phyloP scores from a whole-genome alignment of 1,140 invertebrate species.

The Nymphalis io region DNA sequence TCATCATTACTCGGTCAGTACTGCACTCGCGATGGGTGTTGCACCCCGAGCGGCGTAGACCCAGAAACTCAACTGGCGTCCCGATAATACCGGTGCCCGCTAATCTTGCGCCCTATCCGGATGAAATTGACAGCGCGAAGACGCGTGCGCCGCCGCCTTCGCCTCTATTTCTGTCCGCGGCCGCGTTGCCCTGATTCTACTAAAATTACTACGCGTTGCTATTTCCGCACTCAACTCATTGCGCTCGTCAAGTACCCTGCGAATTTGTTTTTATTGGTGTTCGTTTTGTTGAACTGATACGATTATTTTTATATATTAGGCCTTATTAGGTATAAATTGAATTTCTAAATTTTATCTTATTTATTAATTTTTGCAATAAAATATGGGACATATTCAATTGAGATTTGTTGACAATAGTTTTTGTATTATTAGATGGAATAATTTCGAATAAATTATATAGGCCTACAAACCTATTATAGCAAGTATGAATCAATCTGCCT shows the following conservation, averaged over 20 bases:
- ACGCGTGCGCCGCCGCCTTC: conserved; percentile 67
- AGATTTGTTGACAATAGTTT: neutral
- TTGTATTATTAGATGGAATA: too few relatives aligned
- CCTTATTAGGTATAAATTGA: neutral
- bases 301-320: neutral
- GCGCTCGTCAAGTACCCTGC: conserved; percentile 57
- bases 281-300: conserved; percentile 2
- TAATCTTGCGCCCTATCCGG: conserved; percentile 75
- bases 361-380: too few relatives aligned
- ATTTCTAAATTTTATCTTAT: neutral
- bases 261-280: conserved; percentile 48
- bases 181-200: conserved; percentile 79
- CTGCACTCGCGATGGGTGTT: conserved; percentile 49
- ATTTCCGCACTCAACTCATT: conserved; percentile 75
- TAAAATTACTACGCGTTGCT: conserved; percentile 77
- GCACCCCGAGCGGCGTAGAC: conserved; percentile 23
- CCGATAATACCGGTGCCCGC: conserved; percentile 37
- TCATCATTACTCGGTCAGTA: conserved; percentile 27
- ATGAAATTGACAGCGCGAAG: conserved; percentile 75
- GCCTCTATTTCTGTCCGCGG: conserved; percentile 75
- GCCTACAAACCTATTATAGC: too few relatives aligned
- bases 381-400: neutral
- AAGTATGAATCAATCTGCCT: neutral
- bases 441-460: too few relatives aligned
- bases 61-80: conserved; percentile 36